These are phyloP conservation scores for Malurus splendens DNA, from an alignment of 2,797 vertebrate species.

Conservation along the genomic window DNA sequence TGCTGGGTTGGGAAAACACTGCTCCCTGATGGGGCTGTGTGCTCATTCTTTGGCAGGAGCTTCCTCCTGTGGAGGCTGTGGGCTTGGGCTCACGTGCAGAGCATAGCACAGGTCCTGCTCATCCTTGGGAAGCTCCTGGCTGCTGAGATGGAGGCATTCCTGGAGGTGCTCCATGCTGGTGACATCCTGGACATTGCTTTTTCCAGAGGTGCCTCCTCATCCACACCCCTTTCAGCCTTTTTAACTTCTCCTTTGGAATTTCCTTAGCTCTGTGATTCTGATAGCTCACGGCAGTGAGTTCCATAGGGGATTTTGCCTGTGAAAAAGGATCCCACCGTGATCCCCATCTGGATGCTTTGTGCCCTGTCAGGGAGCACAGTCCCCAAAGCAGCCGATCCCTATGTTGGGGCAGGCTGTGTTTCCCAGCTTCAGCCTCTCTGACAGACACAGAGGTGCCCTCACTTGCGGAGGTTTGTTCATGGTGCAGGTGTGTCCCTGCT, in stretches of 20 bases:
- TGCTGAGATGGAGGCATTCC: not conserved
- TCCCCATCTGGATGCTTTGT: not conserved
- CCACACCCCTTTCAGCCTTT: not conserved
- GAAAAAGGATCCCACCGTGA: not conserved
- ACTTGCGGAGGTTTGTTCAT: not conserved
- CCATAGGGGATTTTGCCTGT: not conserved
- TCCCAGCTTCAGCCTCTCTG: not conserved
- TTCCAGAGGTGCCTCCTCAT: not conserved
- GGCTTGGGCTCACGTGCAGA: not conserved
- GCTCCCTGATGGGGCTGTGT: not conserved
- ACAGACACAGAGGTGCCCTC: not conserved
- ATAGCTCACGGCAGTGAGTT: not conserved
- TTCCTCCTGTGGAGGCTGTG: not conserved
- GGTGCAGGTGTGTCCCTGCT: rapidly evolving
- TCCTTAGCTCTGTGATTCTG: not conserved
- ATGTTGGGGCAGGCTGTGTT: not conserved
- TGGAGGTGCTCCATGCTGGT: not conserved
- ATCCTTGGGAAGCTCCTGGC: not conserved
- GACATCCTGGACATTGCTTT: not conserved
- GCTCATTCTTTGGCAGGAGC: not conserved
- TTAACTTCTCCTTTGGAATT: not conserved
- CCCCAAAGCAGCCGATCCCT: not conserved
- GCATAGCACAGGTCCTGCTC: not conserved
- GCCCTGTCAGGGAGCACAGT: not conserved
- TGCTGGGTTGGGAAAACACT: not conserved